A percentile compares a stretch with the other conserved stretches of the same genome.
These are phyloP conservation scores for Habroteleia sp. DNA, from an alignment of 2,888 invertebrate species.

Conservation along the genomic window DNA sequence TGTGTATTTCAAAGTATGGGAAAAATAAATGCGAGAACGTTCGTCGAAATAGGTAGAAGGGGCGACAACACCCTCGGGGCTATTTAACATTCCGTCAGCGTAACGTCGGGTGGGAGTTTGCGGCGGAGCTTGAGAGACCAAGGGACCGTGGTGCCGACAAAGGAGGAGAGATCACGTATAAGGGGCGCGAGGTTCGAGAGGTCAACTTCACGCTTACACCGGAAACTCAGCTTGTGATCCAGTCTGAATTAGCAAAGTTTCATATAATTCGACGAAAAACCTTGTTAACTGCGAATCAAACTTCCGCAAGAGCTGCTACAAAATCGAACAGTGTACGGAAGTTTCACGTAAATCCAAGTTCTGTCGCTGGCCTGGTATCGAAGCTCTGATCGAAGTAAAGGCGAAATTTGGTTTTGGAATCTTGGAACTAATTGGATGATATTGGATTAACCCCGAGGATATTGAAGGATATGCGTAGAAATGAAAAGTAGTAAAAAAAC, in stretches of 20 bases:
- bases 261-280: slow-evolving; percentile 36
- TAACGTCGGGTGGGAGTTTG: slow-evolving; percentile 49
- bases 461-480: not conserved
- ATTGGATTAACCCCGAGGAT: not conserved
- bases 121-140: slow-evolving; percentile 39
- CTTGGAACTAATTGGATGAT: slow-evolving; percentile 17
- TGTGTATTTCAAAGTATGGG: slow-evolving; percentile 39
- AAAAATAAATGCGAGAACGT: slow-evolving; percentile 53
- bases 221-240: slow-evolving; percentile 17
- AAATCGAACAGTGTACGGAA: slow-evolving; percentile 20
- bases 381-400: slow-evolving; percentile 2
- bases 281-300: slow-evolving; percentile 45
- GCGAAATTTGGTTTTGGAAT: slow-evolving; percentile 24
- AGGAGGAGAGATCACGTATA: slow-evolving; percentile 22
- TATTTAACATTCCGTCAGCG: slow-evolving; percentile 59
- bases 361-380: slow-evolving; percentile 2
- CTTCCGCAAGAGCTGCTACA: slow-evolving; percentile 16
- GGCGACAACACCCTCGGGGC: slow-evolving; percentile 53
- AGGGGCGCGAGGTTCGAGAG: slow-evolving; percentile 24
- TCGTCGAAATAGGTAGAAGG: slow-evolving; percentile 41
- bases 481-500: too few relatives aligned
- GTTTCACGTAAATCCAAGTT: slow-evolving; percentile 31
- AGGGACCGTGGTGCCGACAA: slow-evolving; percentile 33
- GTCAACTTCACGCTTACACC: slow-evolving; percentile 40
- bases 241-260: slow-evolving; percentile 38